These are phyloP conservation scores for Drosophila hamatofila DNA, from an alignment of 2,888 invertebrate genomes.

Conservation along the genomic window DNA sequence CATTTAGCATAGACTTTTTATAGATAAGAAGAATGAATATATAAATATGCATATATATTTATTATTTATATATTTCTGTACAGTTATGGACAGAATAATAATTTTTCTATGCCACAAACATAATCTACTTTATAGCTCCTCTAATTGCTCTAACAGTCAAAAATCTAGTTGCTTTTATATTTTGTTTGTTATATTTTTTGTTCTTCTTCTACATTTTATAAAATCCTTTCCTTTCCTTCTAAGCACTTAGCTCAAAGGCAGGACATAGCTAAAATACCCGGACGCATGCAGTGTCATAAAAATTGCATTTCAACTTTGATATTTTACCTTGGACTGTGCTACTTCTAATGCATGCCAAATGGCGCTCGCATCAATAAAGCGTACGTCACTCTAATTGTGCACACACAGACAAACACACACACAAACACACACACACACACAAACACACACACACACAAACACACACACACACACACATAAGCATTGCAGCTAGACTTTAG, in stretches of 20 bases:
- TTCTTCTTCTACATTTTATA: not conserved
- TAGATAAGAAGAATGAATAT: too few species aligned
- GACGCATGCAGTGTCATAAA: slow-evolving; percentile 45
- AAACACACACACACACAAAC: slow-evolving; percentile 12
- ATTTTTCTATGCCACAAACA: too few species aligned
- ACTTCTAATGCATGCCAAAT: slow-evolving; percentile 76
- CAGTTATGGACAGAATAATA: too few species aligned
- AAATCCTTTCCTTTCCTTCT: not conserved
- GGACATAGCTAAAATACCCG: slow-evolving; percentile 30
- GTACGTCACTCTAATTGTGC: slow-evolving; percentile 78
- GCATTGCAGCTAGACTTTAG: slow-evolving; percentile 49
- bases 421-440: slow-evolving; percentile 7
- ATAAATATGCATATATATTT: too few species aligned
- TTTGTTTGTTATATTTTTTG: too few species aligned
- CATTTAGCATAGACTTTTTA: too few species aligned
- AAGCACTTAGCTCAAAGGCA: not conserved
- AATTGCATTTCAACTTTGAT: slow-evolving; percentile 76
- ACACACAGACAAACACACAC: slow-evolving; percentile 13
- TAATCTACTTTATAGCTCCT: too few species aligned
- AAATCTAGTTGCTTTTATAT: not conserved
- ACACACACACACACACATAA: slow-evolving; percentile 1
- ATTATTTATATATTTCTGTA: too few species aligned
- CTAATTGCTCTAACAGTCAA: too few species aligned
- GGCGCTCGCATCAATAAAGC: slow-evolving; percentile 78
- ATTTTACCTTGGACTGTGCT: slow-evolving; percentile 71